Percentiles rank a stretch among this genome's conserved stretches.
Evolutionary conservation across 2,113 vertebrate genomes (phyloP).

Genomic region (Tetrax tetrax): DNA sequence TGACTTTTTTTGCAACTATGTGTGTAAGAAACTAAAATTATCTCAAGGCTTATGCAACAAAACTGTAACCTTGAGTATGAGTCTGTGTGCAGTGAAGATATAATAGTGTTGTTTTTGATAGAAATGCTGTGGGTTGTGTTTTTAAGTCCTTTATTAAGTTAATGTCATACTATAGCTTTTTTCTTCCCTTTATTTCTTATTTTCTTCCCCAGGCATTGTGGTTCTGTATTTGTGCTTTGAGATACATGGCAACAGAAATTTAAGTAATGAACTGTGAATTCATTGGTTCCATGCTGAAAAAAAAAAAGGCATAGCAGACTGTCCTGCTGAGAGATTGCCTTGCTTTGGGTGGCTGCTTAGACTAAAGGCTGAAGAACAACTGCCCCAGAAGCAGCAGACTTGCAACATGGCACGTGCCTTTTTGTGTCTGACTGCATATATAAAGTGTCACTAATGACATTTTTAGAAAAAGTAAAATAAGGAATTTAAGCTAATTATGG

Average conservation of each 20-base stretch:
- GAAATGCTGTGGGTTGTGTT: background rate
- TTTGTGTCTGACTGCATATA: background rate
- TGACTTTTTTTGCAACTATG: background rate
- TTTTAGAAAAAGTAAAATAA: background rate
- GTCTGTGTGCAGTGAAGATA: background rate
- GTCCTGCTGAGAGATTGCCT: background rate
- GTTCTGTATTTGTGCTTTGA: background rate
- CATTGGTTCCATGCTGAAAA: background rate
- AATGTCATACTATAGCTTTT: background rate
- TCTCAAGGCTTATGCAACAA: background rate
- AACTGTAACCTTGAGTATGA: background rate
- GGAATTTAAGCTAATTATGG: background rate
- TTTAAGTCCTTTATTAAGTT: background rate
- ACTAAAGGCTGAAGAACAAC: background rate
- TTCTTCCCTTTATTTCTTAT: background rate
- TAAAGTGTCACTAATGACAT: background rate
- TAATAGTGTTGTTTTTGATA: background rate
- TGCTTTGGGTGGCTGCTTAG: background rate
- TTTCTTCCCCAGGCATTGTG: background rate
- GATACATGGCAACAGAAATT: background rate
- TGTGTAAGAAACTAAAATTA: background rate
- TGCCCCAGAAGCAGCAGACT: background rate
- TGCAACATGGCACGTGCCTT: background rate
- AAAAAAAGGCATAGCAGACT: background rate
- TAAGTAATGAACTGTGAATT: background rate